phyloP scores from a whole-genome alignment of 2,113 vertebrate genomes.

The Chaetodon auriga region DNA sequence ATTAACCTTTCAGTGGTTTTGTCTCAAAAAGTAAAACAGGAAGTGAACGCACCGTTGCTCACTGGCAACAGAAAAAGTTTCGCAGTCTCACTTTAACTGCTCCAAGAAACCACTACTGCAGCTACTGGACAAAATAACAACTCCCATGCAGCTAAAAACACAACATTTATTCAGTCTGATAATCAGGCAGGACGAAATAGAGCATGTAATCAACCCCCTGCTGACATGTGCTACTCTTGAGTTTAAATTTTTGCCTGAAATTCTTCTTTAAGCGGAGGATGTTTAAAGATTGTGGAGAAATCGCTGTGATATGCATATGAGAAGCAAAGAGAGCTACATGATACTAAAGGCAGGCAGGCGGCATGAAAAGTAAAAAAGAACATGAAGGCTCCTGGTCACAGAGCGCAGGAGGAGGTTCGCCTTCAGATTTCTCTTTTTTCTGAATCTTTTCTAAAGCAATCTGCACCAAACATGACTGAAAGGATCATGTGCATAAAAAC shows the following conservation, averaged over 20 bases:
- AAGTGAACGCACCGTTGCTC: not conserved
- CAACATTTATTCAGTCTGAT: not conserved
- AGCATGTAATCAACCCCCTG: not conserved
- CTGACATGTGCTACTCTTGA: not conserved
- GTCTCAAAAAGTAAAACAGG: not conserved
- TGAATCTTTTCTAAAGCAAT: not conserved
- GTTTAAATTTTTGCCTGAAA: not conserved
- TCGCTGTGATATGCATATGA: constrained; percentile 14
- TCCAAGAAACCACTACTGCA: too few relatives aligned
- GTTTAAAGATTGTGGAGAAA: not conserved
- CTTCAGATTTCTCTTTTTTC: not conserved
- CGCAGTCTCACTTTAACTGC: too few relatives aligned
- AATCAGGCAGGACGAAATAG: not conserved
- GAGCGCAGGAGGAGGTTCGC: not conserved
- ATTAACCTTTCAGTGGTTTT: not conserved
- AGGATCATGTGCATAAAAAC: not conserved
- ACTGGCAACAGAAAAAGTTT: too few relatives aligned
- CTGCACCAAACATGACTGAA: not conserved
- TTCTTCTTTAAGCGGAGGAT: not conserved
- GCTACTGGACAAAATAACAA: too few relatives aligned
- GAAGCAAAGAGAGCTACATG: not conserved
- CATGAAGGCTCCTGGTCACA: not conserved
- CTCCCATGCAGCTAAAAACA: not conserved
- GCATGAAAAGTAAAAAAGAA: constrained; percentile 1
- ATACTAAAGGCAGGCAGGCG: not conserved